Conservation (phyloP, 1,140 invertebrate genomes). For the Campoletis sonorensis region DNA sequence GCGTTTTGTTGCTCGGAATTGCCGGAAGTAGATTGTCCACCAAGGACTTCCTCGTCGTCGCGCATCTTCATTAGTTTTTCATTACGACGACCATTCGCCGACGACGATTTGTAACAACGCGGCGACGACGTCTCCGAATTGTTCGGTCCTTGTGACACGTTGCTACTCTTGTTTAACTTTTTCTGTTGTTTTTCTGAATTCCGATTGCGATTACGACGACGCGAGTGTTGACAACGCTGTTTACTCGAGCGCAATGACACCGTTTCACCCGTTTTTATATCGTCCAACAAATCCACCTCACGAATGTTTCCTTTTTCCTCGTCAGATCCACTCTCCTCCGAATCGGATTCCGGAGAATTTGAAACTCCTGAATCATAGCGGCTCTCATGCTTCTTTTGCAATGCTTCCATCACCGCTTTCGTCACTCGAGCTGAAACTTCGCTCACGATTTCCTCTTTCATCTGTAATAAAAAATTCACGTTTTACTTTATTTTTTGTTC, state of each 20-base stretch:
- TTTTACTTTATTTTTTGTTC: background rate
- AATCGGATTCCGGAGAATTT: background rate
- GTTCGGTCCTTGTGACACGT: background rate
- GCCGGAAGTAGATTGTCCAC: background rate
- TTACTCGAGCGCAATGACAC: background rate
- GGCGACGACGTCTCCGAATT: background rate
- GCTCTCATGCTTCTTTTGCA: constrained; percentile 20
- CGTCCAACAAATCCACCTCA: background rate
- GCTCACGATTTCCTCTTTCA: constrained; percentile 45
- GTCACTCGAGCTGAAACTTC: constrained; percentile 44
- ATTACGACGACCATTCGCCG: background rate
- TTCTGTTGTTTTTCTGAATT: constrained; percentile 22
- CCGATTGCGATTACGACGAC: constrained; percentile 35
- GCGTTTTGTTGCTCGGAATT: background rate
- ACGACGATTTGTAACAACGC: background rate
- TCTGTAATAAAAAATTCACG: constrained; percentile 39
- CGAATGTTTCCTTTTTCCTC: background rate
- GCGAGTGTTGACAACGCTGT: background rate
- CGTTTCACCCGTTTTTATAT: background rate
- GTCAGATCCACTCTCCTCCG: constrained; percentile 14
- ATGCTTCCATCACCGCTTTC: constrained; percentile 33
- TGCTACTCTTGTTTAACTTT: background rate
- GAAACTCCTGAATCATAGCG: constrained; percentile 17
- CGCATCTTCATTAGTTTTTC: background rate
- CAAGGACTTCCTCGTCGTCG: background rate